Base-by-base conservation (phyloP, 2,113 vertebrate genomes). In the Ifrita kowaldi region DNA sequence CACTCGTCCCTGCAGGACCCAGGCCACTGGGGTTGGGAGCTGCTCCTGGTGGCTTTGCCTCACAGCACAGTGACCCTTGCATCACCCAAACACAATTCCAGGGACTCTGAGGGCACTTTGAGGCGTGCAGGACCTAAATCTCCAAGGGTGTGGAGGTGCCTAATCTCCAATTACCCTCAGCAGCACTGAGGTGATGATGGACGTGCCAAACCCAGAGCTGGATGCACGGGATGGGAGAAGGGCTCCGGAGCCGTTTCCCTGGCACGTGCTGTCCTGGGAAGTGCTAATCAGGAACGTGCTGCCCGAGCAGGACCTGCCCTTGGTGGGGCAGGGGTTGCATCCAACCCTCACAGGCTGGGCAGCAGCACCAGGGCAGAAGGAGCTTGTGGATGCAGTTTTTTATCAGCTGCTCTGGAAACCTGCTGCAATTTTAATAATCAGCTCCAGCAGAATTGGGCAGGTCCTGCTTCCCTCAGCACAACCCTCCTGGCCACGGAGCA, bases 321-420 rank as follows among this genome's bases (percentile, higher is more conserved):
- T 17, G 14, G 9, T 4, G 33, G 73, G 83, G 73, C 80, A 96
- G 87, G 77, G 81, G 46, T 47, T 42, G 60, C 47, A 33, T 8
- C 93, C 96, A 86, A 70, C 35, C 83, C 86, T 42, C 71, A 22
- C 35, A 37, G 64, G 73, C 55, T 69, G 77, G 94, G 70, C 95
- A 95, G 88, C 85, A 79, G 75, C 76, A 42, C 3, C 44, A 46
- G 64, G 55, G 33, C 67, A 91, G 1, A 39, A 78, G n/a, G 39
- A 93, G 84, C 81, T 93, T 87, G 84, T 49, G 23, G 74, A 33
- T 89, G 93, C 95, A 96, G 90, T 67, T 91, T 84, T 87, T 93
- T 96, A 95, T 97, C 93, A 89, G 81, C 91, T 63, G 44, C 83
- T 84, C 70, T 78, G 81, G 77, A 56, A 93, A 84, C 23, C 55